Base-by-base conservation (phyloP, 2,797 vertebrate species). In the Tokudaia tokunoshimensis region DNA sequence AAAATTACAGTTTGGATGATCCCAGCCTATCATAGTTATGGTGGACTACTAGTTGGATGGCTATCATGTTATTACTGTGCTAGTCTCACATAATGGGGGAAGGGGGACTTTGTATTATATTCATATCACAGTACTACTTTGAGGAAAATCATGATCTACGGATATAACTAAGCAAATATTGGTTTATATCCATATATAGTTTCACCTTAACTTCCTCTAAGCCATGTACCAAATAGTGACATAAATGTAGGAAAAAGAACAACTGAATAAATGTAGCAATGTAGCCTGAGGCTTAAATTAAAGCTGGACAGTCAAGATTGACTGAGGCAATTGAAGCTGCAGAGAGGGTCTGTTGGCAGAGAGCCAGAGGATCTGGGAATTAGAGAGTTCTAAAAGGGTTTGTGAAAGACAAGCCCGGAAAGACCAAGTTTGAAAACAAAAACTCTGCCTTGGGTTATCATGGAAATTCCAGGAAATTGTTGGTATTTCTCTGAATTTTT, bases 221-320 rank as follows among this genome's bases (percentile, higher is more conserved):
- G 47, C 0, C 6, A 41, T 19, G 57, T 78, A 72, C 31, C 83
- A 96, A 95, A 93, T 6, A 89, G 92, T 85, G 91, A 89, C 82
- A 91, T 96, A 80, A 29, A n/a, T 89, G 34, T 0, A 6, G 1
- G 79, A 92, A 93, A 47, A 44, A 88, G 20, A 86, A 94, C 74
- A 65, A 88, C 89, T 89, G 37, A 81, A 90, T 80, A 94, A 82
- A 82, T 57, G 41, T 37, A 80, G 3, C 80, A 83, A 3, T 41
- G 22, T 34, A 90, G 76, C 55, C 88, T 72, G 52, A 80, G 61
- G 44, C 47, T 97, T 96, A 96, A 97, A 97, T 97, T 97, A 96
- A 97, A 92, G 74, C 75, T 79, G 15, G 37, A 72, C n/a, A 88
- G 0, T 1, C 65, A 96, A 96, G 86, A 96, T 65, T 97, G 84